These are phyloP conservation scores for Pelodytes ibericus DNA, from an alignment of 2,797 vertebrate species.

Conservation along the genomic window DNA sequence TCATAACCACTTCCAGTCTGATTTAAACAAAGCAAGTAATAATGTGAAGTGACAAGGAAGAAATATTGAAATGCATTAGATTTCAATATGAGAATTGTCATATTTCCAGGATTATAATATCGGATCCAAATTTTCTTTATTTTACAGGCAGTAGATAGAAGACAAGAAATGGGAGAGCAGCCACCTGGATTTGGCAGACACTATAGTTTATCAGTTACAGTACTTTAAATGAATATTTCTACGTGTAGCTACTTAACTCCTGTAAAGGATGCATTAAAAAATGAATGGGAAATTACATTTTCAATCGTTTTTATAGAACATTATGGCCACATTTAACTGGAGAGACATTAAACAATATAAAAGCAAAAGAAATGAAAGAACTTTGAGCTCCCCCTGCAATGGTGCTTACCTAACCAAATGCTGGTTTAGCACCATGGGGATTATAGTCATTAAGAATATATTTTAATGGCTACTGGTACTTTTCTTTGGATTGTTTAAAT, in stretches of 20 bases:
- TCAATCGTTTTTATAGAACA: neutral
- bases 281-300: neutral
- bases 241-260: conserved; percentile 8
- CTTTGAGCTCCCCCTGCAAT: no score
- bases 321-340: neutral
- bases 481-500: no score
- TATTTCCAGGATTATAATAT: conserved; percentile 37
- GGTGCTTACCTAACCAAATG: no score
- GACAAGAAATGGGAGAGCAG: conserved; percentile 39
- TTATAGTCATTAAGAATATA: no score
- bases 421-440: no score
- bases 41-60: conserved; percentile 48
- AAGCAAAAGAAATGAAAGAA: no score
- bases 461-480: no score
- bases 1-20: conserved; percentile 34
- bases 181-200: conserved; percentile 43
- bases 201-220: conserved; percentile 22
- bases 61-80: conserved; percentile 42
- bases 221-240: conserved; percentile 15
- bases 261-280: neutral
- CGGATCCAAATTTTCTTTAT: conserved; percentile 38
- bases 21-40: conserved; percentile 46
- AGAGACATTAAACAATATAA: no score
- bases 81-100: conserved; percentile 49
- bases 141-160: conserved; percentile 27